Evolutionary conservation across 2,888 invertebrate genomes (phyloP).

Genomic region (Andrena praecox): DNA sequence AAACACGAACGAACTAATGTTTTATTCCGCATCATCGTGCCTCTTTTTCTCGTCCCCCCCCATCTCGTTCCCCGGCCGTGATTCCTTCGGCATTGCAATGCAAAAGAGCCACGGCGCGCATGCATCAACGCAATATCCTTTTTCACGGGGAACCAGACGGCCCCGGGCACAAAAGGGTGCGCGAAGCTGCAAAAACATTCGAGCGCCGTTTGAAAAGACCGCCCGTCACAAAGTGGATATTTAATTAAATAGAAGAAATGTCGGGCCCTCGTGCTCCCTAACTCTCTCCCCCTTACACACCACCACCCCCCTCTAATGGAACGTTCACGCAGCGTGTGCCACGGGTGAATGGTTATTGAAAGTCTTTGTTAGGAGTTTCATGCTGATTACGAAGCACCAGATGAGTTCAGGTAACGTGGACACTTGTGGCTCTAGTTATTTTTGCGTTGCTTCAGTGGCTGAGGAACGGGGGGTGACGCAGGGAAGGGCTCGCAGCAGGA

Average conservation of each 20-base stretch:
- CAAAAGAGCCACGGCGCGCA: slow-evolving; percentile 46
- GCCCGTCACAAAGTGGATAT: slow-evolving; percentile 53
- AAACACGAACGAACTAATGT: slow-evolving; percentile 35
- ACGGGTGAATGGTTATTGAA: not conserved
- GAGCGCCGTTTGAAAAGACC: slow-evolving; percentile 48
- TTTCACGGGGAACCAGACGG: slow-evolving; percentile 44
- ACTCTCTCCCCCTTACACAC: too few relatives aligned
- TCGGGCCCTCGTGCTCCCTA: not conserved
- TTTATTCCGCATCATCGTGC: slow-evolving; percentile 25
- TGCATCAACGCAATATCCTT: slow-evolving; percentile 63
- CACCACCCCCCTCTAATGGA: not conserved
- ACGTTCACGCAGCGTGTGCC: not conserved
- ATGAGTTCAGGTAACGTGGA: not conserved
- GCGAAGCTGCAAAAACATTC: slow-evolving; percentile 52
- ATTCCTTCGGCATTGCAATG: slow-evolving; percentile 38
- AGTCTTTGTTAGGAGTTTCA: not conserved
- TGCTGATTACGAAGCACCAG: not conserved
- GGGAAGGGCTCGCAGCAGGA: too few relatives aligned
- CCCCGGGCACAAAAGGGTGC: slow-evolving; percentile 43
- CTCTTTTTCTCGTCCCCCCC: not conserved
- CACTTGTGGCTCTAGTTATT: not conserved
- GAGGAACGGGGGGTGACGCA: too few relatives aligned
- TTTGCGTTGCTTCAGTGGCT: not conserved
- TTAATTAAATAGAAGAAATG: slow-evolving; percentile 67
- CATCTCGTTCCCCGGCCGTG: not conserved